phyloP scores from a whole-genome alignment of 2,888 invertebrate genomes.

The Lycocerus yunnanus region DNA sequence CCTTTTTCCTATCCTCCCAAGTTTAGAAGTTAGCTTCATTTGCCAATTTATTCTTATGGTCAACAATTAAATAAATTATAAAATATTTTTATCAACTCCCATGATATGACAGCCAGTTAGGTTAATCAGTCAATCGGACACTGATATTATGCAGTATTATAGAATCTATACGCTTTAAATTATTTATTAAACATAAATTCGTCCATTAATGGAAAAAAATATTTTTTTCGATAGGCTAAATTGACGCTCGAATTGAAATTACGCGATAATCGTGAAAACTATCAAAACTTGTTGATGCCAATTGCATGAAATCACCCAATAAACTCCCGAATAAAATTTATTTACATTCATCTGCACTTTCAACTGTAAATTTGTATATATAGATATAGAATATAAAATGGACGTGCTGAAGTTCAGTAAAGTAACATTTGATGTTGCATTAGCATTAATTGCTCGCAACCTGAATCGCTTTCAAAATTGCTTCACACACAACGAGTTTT shows the following conservation, averaged over 20 bases:
- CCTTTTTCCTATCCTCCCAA: no score
- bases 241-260: neutral
- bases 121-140: no score
- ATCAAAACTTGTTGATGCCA: neutral
- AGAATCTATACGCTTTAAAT: no score
- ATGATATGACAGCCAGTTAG: no score
- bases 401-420: constrained; percentile 4
- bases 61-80: no score
- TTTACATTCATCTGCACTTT: constrained; percentile 1
- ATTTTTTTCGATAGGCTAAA: neutral
- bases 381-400: constrained; percentile 21
- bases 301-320: neutral
- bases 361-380: neutral
- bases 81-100: no score
- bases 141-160: no score
- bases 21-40: no score
- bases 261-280: neutral
- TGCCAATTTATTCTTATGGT: no score
- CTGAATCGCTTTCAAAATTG: constrained; percentile 19
- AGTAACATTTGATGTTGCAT: constrained; percentile 30
- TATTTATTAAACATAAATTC: no score
- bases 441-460: constrained; percentile 26
- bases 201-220: no score
- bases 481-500: constrained; percentile 7
- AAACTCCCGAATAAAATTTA: neutral